Evolutionary conservation across 2,113 vertebrate genomes (phyloP).

Genomic region (Brachyistius frenatus): DNA sequence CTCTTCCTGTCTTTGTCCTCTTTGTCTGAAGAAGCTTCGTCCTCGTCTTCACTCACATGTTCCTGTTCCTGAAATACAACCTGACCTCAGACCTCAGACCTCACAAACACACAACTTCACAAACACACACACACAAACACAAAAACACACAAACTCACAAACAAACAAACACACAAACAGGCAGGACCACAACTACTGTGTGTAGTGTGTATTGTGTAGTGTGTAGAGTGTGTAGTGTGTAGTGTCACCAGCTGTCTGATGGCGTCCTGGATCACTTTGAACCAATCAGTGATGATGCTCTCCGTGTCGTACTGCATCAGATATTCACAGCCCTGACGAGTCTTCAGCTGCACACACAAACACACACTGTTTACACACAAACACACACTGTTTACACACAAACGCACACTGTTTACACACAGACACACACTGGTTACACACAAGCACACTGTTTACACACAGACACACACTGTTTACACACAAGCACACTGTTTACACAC

Average conservation of each 20-base stretch:
- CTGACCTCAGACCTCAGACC: too few relatives aligned
- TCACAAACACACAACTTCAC: too few relatives aligned
- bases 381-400: too few relatives aligned
- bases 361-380: background rate
- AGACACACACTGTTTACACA: too few relatives aligned
- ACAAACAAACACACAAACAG: too few relatives aligned
- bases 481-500: too few relatives aligned
- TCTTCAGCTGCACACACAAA: slow-evolving; percentile 86
- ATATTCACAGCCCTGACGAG: slow-evolving; percentile 90
- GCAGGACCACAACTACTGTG: too few relatives aligned
- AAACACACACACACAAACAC: too few relatives aligned
- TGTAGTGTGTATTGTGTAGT: too few relatives aligned
- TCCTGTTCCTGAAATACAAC: slow-evolving; percentile 71
- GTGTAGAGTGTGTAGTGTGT: background rate
- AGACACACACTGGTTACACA: too few relatives aligned
- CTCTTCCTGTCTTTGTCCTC: slow-evolving; percentile 82
- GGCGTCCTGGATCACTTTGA: slow-evolving; percentile 86
- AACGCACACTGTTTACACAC: too few relatives aligned
- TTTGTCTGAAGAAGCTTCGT: slow-evolving; percentile 74
- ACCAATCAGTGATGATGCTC: slow-evolving; percentile 91
- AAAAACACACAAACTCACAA: background rate
- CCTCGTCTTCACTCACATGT: slow-evolving; percentile 82
- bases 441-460: too few relatives aligned
- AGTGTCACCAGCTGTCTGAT: slow-evolving; percentile 85
- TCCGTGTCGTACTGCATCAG: slow-evolving; percentile 95